These are phyloP conservation scores for Eufriesea mexicana DNA, from an alignment of 1,140 invertebrate genomes.

Conservation along the genomic window DNA sequence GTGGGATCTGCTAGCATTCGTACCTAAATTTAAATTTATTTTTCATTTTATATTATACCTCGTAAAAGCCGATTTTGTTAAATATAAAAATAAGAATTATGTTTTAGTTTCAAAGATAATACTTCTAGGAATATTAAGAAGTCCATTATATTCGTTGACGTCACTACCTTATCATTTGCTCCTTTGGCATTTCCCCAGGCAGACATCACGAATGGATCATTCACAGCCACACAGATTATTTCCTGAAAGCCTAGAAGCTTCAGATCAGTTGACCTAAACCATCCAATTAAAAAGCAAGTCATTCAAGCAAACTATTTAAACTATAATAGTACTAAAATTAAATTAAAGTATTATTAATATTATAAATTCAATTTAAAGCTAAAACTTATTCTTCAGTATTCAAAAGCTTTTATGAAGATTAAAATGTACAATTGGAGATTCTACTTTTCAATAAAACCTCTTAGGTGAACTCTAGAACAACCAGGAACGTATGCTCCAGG, in stretches of 20 bases:
- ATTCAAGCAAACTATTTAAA: background rate
- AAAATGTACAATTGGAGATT: background rate
- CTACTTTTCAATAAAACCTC: conserved; percentile 57
- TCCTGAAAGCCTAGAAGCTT: conserved; percentile 83
- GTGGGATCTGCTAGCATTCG: conserved; percentile 84
- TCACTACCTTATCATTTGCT: conserved; percentile 76
- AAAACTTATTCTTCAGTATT: background rate
- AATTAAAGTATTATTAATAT: background rate
- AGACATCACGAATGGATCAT: conserved; percentile 85
- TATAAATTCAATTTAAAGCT: background rate
- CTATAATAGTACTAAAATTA: background rate
- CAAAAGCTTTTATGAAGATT: background rate
- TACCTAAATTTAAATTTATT: conserved; percentile 71
- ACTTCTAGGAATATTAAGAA: background rate
- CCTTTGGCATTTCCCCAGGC: conserved; percentile 81
- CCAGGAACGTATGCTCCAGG: conserved; percentile 85
- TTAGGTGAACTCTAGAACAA: conserved; percentile 65
- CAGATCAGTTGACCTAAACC: conserved; percentile 72
- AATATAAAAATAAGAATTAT: background rate
- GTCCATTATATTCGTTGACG: background rate
- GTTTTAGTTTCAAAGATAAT: background rate
- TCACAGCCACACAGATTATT: conserved; percentile 84
- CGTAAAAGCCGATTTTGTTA: background rate
- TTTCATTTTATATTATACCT: background rate
- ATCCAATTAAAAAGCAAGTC: background rate